Percentiles rank a stretch among this genome's conserved stretches.
Evolutionary conservation across 2,888 invertebrate species (phyloP).

Genomic region (Spilosoma lubricipeda): DNA sequence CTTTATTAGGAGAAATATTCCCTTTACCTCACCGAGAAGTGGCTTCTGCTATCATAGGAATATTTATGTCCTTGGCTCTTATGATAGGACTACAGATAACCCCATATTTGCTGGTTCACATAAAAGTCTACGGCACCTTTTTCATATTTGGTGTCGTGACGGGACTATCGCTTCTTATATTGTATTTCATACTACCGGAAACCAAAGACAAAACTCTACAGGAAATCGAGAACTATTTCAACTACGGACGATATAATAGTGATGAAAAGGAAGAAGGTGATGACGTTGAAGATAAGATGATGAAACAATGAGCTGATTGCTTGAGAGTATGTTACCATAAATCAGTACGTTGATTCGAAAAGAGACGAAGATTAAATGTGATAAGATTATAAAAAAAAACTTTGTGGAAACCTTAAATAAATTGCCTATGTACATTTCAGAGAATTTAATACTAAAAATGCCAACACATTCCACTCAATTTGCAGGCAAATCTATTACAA

Average conservation of each 20-base stretch:
- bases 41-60: conserved; percentile 59
- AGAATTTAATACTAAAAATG: no score
- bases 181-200: conserved; percentile 24
- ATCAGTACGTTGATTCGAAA: background rate
- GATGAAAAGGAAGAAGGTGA: background rate
- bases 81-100: conserved; percentile 63
- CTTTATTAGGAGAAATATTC: conserved; percentile 70
- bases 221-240: conserved; percentile 27
- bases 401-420: background rate
- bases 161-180: conserved; percentile 8
- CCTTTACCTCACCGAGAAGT: conserved; percentile 68
- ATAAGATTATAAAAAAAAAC: no score
- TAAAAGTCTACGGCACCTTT: conserved; percentile 16
- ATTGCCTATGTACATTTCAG: background rate
- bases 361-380: background rate
- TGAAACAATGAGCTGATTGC: conserved; percentile 10
- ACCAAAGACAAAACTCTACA: conserved; percentile 25
- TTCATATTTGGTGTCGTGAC: background rate
- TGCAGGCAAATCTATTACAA: no score
- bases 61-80: conserved; percentile 55
- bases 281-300: conserved; percentile 9
- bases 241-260: conserved; percentile 8
- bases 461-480: no score
- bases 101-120: conserved; percentile 54
- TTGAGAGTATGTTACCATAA: background rate